Conservation (phyloP, 1,140 invertebrate species). For the Sminthurides bifidus region DNA sequence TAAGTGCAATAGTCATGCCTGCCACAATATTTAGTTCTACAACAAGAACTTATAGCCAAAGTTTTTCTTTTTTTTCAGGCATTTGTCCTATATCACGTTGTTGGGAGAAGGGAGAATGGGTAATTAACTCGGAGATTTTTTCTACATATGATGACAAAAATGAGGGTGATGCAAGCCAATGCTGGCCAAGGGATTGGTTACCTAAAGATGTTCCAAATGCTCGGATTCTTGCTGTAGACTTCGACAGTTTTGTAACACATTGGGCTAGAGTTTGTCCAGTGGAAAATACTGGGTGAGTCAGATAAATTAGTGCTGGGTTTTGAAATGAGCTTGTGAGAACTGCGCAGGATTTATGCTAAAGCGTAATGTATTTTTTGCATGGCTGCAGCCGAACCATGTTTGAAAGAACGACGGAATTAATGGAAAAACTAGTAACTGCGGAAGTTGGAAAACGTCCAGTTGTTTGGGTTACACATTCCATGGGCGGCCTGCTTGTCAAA, state of each 20-base stretch:
- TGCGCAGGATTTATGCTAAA: not conserved
- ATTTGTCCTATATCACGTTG: too few species aligned
- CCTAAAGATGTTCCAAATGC: constrained; percentile 50
- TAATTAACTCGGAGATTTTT: too few species aligned
- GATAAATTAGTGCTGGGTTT: not conserved
- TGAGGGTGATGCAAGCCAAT: constrained; percentile 45
- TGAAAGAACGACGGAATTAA: constrained; percentile 49
- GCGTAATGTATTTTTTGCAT: not conserved
- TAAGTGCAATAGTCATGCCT: too few species aligned
- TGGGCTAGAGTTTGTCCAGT: constrained; percentile 48
- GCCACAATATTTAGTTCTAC: too few species aligned
- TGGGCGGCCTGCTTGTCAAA: constrained; percentile 73
- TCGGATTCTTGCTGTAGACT: constrained; percentile 54
- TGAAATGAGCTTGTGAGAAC: constrained; percentile 1
- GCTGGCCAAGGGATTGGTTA: constrained; percentile 72
- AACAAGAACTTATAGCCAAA: too few species aligned
- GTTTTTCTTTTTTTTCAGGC: too few species aligned
- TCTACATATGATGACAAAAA: too few species aligned
- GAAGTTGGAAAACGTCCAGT: constrained; percentile 58
- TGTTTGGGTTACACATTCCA: constrained; percentile 71
- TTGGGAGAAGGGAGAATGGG: too few species aligned
- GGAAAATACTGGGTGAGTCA: constrained; percentile 41
- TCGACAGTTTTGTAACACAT: constrained; percentile 50
- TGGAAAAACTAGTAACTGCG: constrained; percentile 49
- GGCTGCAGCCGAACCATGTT: constrained; percentile 41